Evolutionary conservation across 2,888 invertebrate genomes (phyloP), one percentile per base, ranked within the genome.

Genomic region (Zele albiditarsus): DNA sequence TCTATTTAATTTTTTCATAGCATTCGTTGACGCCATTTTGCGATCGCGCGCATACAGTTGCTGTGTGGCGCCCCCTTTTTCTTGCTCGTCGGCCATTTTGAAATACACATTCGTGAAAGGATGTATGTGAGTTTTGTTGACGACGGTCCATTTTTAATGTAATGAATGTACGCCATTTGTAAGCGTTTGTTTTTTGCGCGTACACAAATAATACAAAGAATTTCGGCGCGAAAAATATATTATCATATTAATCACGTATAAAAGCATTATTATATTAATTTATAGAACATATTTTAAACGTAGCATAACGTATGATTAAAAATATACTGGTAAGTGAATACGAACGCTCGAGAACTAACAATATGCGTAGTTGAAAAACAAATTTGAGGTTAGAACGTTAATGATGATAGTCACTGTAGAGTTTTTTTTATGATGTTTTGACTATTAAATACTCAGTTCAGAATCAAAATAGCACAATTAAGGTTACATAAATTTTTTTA

Each of bases 311-410:
- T 8, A 68, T 20, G 20, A n/a, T 53, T n/a, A 8, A 12, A 25
- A 68, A 33, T 25, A 14, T 4, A 49, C 20, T 31, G 31, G 53
- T 68, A 53, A 68, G 68, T 28, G 27, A 16, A 14, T 16, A 6
- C 3, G 3, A 60, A 60, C 10, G 12, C 14, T 27, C 8, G 25
- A 2, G 27, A 5, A 14, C 2, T 25, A 16, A 2, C 25, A 27
- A 14, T 16, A 27, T 28, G 28, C 16, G 28, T 14, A 1, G n/a
- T 60, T 60, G 28, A n/a, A 25, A 12, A 60, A 16, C 4, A 6
- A 60, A 27, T 27, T 28, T 33, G 62, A 73, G 73, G 68, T 73
- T 62, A 62, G 60, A 5, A n/a, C 60, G 31, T 46, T 27, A 6
- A 27, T 49, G 12, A 63, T 10, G 5, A 1, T 12, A 14, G 3